These are phyloP conservation scores for Planiliza haematocheilus DNA, from an alignment of 2,113 vertebrate genomes.

Conservation along the genomic window DNA sequence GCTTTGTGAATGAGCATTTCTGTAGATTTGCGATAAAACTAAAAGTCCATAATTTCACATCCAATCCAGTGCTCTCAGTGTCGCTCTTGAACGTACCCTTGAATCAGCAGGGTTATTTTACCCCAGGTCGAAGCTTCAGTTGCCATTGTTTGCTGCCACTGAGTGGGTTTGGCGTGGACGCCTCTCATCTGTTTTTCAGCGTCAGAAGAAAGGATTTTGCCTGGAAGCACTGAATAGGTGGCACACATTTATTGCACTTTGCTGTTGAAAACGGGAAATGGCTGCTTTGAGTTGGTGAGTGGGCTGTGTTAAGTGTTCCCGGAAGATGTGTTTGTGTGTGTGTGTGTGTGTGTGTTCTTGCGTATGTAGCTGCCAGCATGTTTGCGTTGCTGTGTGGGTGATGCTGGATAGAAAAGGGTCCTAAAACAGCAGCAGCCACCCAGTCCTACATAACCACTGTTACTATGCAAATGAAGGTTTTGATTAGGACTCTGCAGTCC, in stretches of 20 bases:
- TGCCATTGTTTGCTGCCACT: constrained; percentile 1
- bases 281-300: constrained; percentile 64
- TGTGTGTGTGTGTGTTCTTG: constrained; percentile 10
- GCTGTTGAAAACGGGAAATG: constrained; percentile 60
- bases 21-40: constrained; percentile 3
- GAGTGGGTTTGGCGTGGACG: not conserved
- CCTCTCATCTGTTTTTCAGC: not conserved
- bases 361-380: constrained; percentile 53
- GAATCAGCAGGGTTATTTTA: constrained; percentile 1
- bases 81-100: constrained; percentile 4
- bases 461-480: constrained; percentile 51
- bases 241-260: constrained; percentile 32
- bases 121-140: constrained; percentile 5
- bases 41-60: not conserved
- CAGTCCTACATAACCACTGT: constrained; percentile 45
- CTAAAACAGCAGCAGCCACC: constrained; percentile 64
- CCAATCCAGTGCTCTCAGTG: not conserved
- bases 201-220: constrained; percentile 27
- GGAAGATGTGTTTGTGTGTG: constrained; percentile 43
- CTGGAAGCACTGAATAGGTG: constrained; percentile 32
- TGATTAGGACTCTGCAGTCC: constrained; percentile 10
- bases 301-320: constrained; percentile 64
- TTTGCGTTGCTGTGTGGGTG: constrained; percentile 68
- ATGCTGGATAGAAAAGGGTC: constrained; percentile 61
- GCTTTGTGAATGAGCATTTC: constrained; percentile 33